Evolutionary conservation across 2,888 invertebrate species (phyloP), one percentile per base, ranked within the genome.

Genomic region (Diaperis boleti): DNA sequence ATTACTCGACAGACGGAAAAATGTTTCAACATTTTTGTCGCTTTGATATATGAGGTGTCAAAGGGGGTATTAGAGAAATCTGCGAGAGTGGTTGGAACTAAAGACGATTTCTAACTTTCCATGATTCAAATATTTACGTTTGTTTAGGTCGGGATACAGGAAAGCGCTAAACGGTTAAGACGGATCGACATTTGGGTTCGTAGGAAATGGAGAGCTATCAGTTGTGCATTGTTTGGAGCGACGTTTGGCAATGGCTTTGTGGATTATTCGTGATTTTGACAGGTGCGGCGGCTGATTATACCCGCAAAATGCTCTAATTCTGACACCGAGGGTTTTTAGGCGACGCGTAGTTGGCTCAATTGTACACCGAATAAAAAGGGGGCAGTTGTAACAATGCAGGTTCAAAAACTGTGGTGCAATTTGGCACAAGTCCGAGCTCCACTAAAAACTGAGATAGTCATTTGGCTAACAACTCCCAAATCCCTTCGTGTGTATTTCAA

Each of bases 21-120:
- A 20, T 7, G 29, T 22, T 45, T n/a, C 26, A 33, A 35, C 18
- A 54, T 29, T 54, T 41, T 29, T 41, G 41, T 15, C 26, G 14
- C 54, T 54, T 54, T 54, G 54, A 54, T 54, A 10, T 54, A 15
- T 15, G 42, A n/a, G 3, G 3, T 29, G 29, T 45, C 45, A 13
- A 29, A 22, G 11, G 45, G n/a, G 10, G 14, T 42, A 26, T 13
- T 29, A 26, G 29, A 45, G 26, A 45, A 45, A 45, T 26, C 15
- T 45, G 29, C n/a, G 29, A 29, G 14, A 29, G 8, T 18, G 35
- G 50, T 35, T 33, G 14, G 47, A 47, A 47, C 5, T 15, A 39
- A 35, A 13, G 11, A 26, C 26, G 26, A 26, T 26, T 26, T 26
- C 26, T 26, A 26, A 26, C 8, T 26, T 26, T 26, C n/a, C n/a